These are phyloP conservation scores for Meloidogyne exigua DNA, from an alignment of 1,140 invertebrate genomes.

Conservation along the genomic window DNA sequence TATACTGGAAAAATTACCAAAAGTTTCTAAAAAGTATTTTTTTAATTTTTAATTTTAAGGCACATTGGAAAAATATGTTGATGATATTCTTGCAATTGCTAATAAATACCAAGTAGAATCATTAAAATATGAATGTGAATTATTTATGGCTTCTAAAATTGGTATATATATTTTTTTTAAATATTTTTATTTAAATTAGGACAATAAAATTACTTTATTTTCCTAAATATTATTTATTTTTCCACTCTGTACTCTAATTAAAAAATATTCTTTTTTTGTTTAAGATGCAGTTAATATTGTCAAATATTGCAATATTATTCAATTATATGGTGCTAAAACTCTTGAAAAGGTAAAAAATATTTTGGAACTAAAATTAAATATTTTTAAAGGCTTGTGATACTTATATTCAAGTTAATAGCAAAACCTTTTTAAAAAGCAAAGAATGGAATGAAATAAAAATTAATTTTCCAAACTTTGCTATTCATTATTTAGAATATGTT, in stretches of 20 bases:
- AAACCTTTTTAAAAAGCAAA: not conserved
- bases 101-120: not conserved
- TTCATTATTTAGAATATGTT: not conserved
- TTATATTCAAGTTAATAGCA: not conserved
- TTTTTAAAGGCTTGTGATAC: not conserved
- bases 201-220: too few species aligned
- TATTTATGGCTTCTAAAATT: not conserved
- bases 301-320: not conserved
- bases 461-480: not conserved
- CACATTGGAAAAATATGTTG: slow-evolving; percentile 9
- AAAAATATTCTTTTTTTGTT: not conserved
- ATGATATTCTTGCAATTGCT: slow-evolving; percentile 2
- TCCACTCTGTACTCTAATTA: too few species aligned
- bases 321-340: not conserved
- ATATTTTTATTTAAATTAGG: too few species aligned
- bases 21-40: not conserved
- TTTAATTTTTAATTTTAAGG: not conserved
- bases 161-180: not conserved
- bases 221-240: not conserved
- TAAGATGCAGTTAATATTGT: not conserved
- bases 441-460: not conserved
- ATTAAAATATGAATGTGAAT: slow-evolving; percentile 1
- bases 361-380: not conserved
- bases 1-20: not conserved
- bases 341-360: not conserved